phyloP scores from a whole-genome alignment of 2,113 vertebrate genomes.

The Mastomys coucha region DNA sequence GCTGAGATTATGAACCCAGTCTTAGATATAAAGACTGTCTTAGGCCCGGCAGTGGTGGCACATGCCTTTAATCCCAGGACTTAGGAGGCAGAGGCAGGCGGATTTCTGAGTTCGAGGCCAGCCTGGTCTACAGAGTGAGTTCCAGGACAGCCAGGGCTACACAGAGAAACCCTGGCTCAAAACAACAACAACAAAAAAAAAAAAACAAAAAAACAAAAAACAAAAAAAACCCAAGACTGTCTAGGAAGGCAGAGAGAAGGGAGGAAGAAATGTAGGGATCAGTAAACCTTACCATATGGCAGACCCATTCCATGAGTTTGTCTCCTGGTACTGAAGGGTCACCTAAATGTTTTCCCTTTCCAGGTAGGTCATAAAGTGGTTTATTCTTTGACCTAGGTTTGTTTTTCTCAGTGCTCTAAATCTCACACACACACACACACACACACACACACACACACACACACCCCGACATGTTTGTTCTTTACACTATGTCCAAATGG shows the following conservation, averaged over 20 bases:
- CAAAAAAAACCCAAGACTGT: not conserved
- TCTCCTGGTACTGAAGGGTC: not conserved
- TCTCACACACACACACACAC: not conserved
- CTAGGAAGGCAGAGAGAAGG: not conserved
- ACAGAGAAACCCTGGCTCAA: no score
- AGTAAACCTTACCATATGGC: not conserved
- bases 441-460: not conserved
- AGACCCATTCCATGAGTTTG: not conserved
- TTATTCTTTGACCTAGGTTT: not conserved
- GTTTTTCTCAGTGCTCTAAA: not conserved
- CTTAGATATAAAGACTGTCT: not conserved
- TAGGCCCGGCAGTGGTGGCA: no score
- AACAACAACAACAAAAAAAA: no score
- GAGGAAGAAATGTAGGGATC: no score
- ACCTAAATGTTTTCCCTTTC: not conserved
- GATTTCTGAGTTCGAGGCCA: no score
- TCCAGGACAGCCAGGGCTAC: no score
- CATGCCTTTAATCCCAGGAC: no score
- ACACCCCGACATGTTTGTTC: not conserved
- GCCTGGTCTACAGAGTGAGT: no score
- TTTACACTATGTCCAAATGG: not conserved
- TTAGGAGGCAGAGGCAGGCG: no score
- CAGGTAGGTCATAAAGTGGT: not conserved
- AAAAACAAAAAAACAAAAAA: no score
- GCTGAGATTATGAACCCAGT: not conserved